phyloP scores from a whole-genome alignment of 1,140 invertebrate genomes.

The Cyclargus thomasi region DNA sequence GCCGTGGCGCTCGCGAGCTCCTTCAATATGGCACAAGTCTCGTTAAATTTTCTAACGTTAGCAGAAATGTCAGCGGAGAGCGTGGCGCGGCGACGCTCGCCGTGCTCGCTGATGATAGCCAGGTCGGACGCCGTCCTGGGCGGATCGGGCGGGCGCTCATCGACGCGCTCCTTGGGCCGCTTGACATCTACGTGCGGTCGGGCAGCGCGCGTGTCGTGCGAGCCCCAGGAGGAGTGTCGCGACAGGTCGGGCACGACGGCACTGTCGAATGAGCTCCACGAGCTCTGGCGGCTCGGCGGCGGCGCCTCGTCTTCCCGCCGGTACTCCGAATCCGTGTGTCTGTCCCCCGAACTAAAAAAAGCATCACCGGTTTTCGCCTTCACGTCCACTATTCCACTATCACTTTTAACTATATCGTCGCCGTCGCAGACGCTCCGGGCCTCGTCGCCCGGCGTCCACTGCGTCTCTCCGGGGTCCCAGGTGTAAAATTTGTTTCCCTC shows the following conservation, averaged over 20 bases:
- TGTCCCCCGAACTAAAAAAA: conserved; percentile 83
- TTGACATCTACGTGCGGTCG: conserved; percentile 51
- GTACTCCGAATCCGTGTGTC: conserved; percentile 84
- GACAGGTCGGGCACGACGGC: conserved; percentile 83
- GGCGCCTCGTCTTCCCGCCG: conserved; percentile 70
- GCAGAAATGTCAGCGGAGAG: conserved; percentile 35
- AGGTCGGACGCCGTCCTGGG: conserved; percentile 48
- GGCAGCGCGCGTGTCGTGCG: conserved; percentile 78
- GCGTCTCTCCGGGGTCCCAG: conserved; percentile 78
- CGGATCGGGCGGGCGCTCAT: conserved; percentile 23
- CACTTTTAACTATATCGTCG: conserved; percentile 74
- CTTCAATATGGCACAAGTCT: conserved; percentile 71
- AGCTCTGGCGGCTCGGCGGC: conserved; percentile 81
- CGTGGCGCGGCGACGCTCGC: conserved; percentile 35
- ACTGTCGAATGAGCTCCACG: conserved; percentile 88
- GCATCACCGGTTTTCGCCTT: conserved; percentile 76
- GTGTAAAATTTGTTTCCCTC: conserved; percentile 76
- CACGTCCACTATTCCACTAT: conserved; percentile 70
- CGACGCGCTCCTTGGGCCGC: conserved; percentile 41
- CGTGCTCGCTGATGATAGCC: conserved; percentile 61
- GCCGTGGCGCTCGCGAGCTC: conserved; percentile 51
- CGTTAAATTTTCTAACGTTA: conserved; percentile 60
- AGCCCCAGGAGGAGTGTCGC: conserved; percentile 90
- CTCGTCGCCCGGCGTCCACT: conserved; percentile 40
- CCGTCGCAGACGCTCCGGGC: conserved; percentile 46